Evolutionary conservation across 2,888 invertebrate species (phyloP), one percentile per base, ranked within the genome.

Genomic region (Polymixis flavicincta): DNA sequence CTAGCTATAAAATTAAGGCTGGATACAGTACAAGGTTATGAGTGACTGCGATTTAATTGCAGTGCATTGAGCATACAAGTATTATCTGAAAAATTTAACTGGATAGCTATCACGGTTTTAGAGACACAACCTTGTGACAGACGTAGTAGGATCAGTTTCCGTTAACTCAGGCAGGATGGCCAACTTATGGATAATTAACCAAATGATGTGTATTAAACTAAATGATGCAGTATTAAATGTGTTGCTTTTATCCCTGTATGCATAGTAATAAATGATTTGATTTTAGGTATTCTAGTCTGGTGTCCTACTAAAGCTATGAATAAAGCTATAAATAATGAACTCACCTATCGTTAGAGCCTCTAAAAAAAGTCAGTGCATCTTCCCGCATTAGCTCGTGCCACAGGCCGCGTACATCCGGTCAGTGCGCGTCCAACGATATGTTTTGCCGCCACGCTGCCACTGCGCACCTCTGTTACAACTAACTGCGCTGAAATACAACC

Each of bases 1-100:
- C 87, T 84, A 84, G 74, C 87, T 78, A 86, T 88, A 86, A 80
- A 80, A 86, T 86, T 77, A 86, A 55, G 67, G 73, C 67, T 86
- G 48, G 4, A 19, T 22, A 71, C 7, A 75, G 73, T 50, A 6
- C 8, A 22, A 32, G 11, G 50, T 5, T 5, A 69, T 32, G 60
- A 72, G 60, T 64, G n/a, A 5, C 0, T 54, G 85, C 68, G 66
- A 48, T 72, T 48, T 22, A 28, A 13, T 64, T 22, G 2, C 8
- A 57, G 17, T 28, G 17, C 28, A 57, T 17, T 25, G 25, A 25
- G 22, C 13, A 14, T 19, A 25, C 25, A 28, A 57, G 25, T 57
- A 17, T 8, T 8, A 1, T 17, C 8, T 57, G 25, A 19, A 57
- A 28, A 28, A 9, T 1, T 13, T n/a, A n/a, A 25, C 17, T 55